Evolutionary conservation across 1,140 invertebrate genomes (phyloP).

Genomic region (Nylanderia fulva): DNA sequence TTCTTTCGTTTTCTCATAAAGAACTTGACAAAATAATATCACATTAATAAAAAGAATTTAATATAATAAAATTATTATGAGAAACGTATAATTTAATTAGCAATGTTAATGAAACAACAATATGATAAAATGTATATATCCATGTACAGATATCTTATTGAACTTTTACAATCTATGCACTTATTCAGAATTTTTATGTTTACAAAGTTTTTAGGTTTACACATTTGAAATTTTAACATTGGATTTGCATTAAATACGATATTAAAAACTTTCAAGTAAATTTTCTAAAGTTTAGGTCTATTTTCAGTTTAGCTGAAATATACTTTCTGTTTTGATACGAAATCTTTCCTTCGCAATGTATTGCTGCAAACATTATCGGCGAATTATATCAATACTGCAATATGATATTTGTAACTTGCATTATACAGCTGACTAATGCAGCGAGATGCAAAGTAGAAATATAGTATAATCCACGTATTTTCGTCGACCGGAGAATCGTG

Average conservation of each 20-base stretch:
- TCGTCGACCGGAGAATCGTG: neutral
- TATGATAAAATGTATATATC: neutral
- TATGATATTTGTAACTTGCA: neutral
- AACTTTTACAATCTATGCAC: neutral
- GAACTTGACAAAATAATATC: neutral
- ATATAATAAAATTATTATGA: neutral
- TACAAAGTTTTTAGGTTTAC: too few relatives aligned
- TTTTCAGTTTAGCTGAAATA: neutral
- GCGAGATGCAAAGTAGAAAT: slow-evolving; percentile 17
- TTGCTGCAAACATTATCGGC: slow-evolving; percentile 1
- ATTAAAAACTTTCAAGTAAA: neutral
- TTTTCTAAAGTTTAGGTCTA: too few relatives aligned
- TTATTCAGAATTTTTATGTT: too few relatives aligned
- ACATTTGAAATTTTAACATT: too few relatives aligned
- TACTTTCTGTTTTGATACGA: neutral
- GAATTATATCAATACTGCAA: slow-evolving; percentile 32
- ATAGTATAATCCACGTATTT: slow-evolving; percentile 38
- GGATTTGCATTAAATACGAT: neutral
- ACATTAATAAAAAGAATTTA: neutral
- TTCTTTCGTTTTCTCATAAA: neutral
- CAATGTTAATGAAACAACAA: neutral
- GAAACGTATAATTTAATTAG: neutral
- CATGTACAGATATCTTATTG: neutral
- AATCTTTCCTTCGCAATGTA: slow-evolving; percentile 20
- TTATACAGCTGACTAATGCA: slow-evolving; percentile 5